These are phyloP conservation scores for Eumaeus atala DNA, from an alignment of 1,140 invertebrate genomes.

Conservation along the genomic window DNA sequence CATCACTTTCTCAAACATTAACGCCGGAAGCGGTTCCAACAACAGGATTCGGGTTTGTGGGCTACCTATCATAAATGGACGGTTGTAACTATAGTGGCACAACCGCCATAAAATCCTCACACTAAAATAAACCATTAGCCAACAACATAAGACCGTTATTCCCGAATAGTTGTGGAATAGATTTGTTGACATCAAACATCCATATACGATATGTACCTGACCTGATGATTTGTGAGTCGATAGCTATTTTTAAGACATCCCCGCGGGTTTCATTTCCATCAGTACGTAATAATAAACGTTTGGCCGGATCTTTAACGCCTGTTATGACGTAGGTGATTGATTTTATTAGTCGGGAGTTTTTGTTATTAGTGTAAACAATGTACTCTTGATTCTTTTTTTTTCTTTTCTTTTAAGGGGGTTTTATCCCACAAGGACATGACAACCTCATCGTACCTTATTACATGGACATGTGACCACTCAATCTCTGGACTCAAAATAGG, in stretches of 20 bases:
- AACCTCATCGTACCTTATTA: no score
- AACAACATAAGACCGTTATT: conserved; percentile 10
- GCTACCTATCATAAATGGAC: conserved; percentile 39
- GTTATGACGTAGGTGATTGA: conserved; percentile 50
- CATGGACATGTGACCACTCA: no score
- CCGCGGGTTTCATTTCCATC: conserved; percentile 54
- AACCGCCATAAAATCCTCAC: conserved; percentile 1
- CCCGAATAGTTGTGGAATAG: conserved; percentile 19
- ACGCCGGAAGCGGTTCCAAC: conserved; percentile 45
- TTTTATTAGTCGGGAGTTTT: conserved; percentile 17
- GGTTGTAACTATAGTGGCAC: conserved; percentile 1
- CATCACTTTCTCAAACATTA: conserved; percentile 42
- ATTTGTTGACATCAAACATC: conserved; percentile 29
- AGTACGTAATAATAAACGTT: conserved; percentile 58
- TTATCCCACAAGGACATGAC: no score
- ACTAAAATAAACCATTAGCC: conserved; percentile 11
- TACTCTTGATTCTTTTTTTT: neutral
- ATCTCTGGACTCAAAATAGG: no score
- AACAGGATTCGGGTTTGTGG: conserved; percentile 56
- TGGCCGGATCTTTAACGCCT: conserved; percentile 46
- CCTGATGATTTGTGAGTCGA: conserved; percentile 54
- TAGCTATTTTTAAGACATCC: conserved; percentile 58
- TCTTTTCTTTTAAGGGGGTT: no score
- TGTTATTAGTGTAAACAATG: no score
- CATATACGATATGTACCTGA: conserved; percentile 45